These are phyloP conservation scores for Megaceryle torquata DNA, from an alignment of 2,113 vertebrate species.

Conservation along the genomic window DNA sequence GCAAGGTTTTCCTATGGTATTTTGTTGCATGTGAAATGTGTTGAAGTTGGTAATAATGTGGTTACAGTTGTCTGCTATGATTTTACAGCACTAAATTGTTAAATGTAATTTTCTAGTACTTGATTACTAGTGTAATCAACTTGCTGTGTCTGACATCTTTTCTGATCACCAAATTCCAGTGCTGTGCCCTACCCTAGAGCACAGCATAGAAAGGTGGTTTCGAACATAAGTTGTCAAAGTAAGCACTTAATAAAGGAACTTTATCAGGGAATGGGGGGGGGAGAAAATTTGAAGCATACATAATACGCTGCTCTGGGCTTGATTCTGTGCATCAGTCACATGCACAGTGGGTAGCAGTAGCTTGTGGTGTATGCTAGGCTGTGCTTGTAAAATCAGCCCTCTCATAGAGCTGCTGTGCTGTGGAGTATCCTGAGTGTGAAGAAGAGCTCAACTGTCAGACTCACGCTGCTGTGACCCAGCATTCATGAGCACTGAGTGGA, in stretches of 20 bases:
- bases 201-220: not conserved
- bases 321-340: not conserved
- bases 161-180: not conserved
- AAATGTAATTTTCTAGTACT: not conserved
- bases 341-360: not conserved
- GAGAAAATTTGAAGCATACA: not conserved
- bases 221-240: not conserved
- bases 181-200: not conserved
- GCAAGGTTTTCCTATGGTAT: not conserved
- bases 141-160: not conserved
- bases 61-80: not conserved
- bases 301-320: not conserved
- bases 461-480: accelerated
- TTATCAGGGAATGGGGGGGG: not conserved
- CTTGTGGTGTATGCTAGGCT: not conserved
- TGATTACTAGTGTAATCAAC: not conserved
- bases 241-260: not conserved
- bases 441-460: not conserved
- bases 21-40: not conserved
- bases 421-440: not conserved
- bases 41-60: not conserved
- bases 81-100: not conserved
- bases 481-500: not conserved
- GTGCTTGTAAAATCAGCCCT: not conserved
- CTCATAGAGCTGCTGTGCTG: not conserved